Conservation (phyloP, 2,797 vertebrate genomes). For the Sebastiscus tertius region DNA sequence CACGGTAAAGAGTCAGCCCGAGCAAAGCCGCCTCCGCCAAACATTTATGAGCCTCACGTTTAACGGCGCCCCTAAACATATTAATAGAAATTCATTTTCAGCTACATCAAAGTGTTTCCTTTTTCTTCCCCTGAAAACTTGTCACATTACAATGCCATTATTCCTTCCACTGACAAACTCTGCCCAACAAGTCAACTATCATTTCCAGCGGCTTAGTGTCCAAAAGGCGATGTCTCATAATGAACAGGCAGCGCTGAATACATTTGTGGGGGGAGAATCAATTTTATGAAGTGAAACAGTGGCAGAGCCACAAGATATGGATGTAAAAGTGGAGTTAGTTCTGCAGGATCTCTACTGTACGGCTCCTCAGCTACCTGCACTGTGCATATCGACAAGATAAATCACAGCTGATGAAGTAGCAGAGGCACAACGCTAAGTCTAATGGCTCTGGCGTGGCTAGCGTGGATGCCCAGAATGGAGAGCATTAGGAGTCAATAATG, state of each 20-base stretch:
- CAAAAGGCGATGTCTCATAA: slow-evolving; percentile 62
- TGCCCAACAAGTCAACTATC: slow-evolving; percentile 67
- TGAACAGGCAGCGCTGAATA: slow-evolving; percentile 64
- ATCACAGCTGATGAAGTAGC: slow-evolving; percentile 66
- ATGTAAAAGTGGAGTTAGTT: slow-evolving; percentile 39
- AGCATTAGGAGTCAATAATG: slow-evolving; percentile 74
- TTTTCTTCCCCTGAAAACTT: slow-evolving; percentile 65
- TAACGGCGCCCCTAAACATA: slow-evolving; percentile 74
- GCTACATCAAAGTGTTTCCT: slow-evolving; percentile 75
- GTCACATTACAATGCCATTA: slow-evolving; percentile 76
- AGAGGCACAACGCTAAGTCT: slow-evolving; percentile 35
- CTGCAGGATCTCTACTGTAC: slow-evolving; percentile 12
- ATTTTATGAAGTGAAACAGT: slow-evolving; percentile 65
- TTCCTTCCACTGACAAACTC: slow-evolving; percentile 69
- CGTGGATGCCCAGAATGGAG: slow-evolving; percentile 38
- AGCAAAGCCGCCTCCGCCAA: slow-evolving; percentile 52
- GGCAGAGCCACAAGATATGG: slow-evolving; percentile 44
- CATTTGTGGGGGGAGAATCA: slow-evolving; percentile 59
- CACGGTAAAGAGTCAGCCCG: slow-evolving; percentile 24
- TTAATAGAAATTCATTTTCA: slow-evolving; percentile 76
- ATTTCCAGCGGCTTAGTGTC: slow-evolving; percentile 68
- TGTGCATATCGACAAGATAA: slow-evolving; percentile 72
- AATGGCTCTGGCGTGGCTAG: slow-evolving; percentile 59
- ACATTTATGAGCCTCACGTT: slow-evolving; percentile 68
- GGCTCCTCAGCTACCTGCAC: slow-evolving; percentile 41